Evolutionary conservation across 1,140 invertebrate genomes (phyloP).

Genomic region (Tetranychus cinnabarinus): DNA sequence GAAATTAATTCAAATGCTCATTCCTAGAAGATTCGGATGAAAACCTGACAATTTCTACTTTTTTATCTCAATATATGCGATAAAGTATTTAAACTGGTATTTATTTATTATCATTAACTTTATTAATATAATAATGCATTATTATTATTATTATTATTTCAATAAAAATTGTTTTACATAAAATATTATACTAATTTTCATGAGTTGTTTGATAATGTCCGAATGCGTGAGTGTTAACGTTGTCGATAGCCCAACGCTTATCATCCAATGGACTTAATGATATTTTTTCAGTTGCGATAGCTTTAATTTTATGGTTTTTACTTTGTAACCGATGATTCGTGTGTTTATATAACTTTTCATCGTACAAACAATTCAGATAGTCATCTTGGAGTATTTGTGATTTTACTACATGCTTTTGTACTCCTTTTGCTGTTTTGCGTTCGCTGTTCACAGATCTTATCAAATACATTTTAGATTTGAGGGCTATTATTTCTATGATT

Average conservation of each 20-base stretch:
- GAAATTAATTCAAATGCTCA: too few species aligned
- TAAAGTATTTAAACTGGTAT: too few species aligned
- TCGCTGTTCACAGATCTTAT: neutral
- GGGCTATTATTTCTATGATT: slow-evolving; percentile 18
- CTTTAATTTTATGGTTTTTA: neutral
- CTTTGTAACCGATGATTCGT: neutral
- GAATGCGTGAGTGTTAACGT: too few species aligned
- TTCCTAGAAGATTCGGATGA: too few species aligned
- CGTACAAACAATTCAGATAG: neutral
- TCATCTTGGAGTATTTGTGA: neutral
- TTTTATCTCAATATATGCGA: too few species aligned
- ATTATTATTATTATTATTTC: neutral
- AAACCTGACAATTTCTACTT: too few species aligned
- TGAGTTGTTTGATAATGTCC: too few species aligned
- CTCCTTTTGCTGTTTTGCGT: neutral
- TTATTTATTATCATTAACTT: neutral
- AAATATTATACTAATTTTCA: too few species aligned
- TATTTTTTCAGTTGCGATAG: neutral
- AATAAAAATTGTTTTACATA: neutral
- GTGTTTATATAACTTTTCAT: neutral
- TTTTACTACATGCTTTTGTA: neutral
- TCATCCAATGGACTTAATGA: neutral
- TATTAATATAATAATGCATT: neutral
- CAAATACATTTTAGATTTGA: slow-evolving; percentile 18
- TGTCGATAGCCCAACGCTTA: too few species aligned